Base-by-base conservation (phyloP, 2,888 invertebrate genomes). In the Aporophyla nigra region DNA sequence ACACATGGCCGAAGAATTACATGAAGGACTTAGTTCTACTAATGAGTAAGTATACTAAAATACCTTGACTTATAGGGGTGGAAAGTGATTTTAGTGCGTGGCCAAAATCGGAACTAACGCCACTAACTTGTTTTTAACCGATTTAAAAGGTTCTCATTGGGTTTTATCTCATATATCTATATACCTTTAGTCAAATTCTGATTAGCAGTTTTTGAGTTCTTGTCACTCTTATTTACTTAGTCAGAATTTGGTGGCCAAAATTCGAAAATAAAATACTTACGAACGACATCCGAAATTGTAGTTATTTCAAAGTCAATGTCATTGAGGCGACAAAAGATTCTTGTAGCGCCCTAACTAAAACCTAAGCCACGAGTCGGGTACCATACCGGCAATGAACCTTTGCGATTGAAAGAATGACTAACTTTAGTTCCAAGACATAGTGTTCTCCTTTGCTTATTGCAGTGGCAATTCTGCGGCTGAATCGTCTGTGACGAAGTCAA, bases 1-100 rank as follows among this genome's bases (percentile, higher is more conserved):
- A 90, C 99, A 99, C 93, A 97, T 99, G 93, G 97, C 97, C 0
- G 97, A 98, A 12, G 95, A 94, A 16, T 77, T 96, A 33, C 94
- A 95, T 43, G 98, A 98, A 71, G 97, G 97, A 7, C 97, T 97
- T 77, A 97, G 97, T 90, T 97, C 97, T 49, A 97, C 92, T 51
- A 94, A 93, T 82, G 93, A 93, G 95, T 95, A 86, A 93, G 95
- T 91, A 27, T 49, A n/a, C 19, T 67, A 63, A 63, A 43, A 10
- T 19, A 43, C 16, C n/a, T 63, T 3, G 40, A 14, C n/a, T 3
- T 61, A 21, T 61, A 59, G 21, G 21, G 2, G 12, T 59, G 33
- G 19, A 19, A 56, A 7, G 56, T 12, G 21, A 19, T 21, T 21
- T 33, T 33, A 5, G 59, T 33, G 6, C 19, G 9, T 27, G 43